Evolutionary conservation across 1,140 invertebrate species (phyloP).

Genomic region (Formica selysi): DNA sequence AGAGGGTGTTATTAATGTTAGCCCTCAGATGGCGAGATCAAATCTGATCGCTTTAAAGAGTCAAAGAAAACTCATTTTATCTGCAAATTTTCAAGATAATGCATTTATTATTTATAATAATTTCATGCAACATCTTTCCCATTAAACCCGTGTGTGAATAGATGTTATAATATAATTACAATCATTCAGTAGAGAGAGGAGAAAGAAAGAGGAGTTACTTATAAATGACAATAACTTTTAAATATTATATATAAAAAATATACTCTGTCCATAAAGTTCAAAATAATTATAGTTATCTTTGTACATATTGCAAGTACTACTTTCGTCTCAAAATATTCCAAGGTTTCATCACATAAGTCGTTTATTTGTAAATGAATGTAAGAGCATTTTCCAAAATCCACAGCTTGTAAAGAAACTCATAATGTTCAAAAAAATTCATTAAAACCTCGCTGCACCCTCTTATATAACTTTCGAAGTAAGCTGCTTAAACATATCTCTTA

Average conservation of each 20-base stretch:
- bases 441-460: neutral
- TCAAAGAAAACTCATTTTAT: constrained; percentile 31
- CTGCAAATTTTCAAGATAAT: constrained; percentile 32
- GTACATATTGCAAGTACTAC: neutral
- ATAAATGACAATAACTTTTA: neutral
- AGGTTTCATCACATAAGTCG: neutral
- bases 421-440: neutral
- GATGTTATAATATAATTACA: neutral
- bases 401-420: neutral
- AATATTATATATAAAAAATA: neutral
- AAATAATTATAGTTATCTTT: neutral
- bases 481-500: neutral
- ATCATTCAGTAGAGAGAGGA: neutral
- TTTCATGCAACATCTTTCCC: neutral
- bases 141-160: neutral
- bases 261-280: neutral
- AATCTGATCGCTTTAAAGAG: constrained; percentile 51
- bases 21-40: constrained; percentile 36
- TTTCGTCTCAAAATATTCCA: neutral
- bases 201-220: neutral
- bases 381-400: neutral
- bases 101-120: neutral
- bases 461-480: neutral
- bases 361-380: neutral
- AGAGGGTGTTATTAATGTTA: constrained; percentile 55